A percentile compares a stretch with the other conserved stretches of the same genome.
Conservation (phyloP, 1,140 invertebrate genomes). For the Leptestheria dahalacensis region DNA sequence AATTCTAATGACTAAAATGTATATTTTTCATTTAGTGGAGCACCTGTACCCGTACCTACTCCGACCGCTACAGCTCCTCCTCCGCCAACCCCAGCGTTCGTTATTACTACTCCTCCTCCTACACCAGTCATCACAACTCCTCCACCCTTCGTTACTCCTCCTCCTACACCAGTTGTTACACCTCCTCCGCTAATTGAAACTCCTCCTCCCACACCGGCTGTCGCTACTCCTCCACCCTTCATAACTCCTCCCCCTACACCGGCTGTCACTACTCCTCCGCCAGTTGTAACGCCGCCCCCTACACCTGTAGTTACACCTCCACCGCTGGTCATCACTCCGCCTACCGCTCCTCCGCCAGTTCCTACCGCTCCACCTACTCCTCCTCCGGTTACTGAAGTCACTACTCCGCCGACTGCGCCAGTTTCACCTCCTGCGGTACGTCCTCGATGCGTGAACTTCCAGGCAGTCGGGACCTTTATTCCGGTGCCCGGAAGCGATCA, state of each 20-base stretch:
- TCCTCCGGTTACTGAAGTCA: background rate
- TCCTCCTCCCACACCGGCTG: background rate
- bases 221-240: background rate
- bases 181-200: background rate
- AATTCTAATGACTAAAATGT: no score
- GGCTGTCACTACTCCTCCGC: background rate
- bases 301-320: background rate
- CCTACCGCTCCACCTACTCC: background rate
- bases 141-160: no score
- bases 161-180: background rate
- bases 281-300: background rate
- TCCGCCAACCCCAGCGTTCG: no score
- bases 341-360: background rate
- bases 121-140: background rate
- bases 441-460: background rate
- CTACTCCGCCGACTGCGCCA: background rate
- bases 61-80: background rate
- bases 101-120: no score
- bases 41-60: background rate
- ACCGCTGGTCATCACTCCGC: background rate
- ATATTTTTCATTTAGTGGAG: no score
- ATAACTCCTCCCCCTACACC: no score
- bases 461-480: conserved; percentile 3
- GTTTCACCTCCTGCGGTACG: background rate
- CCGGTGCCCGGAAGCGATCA: background rate